A percentile compares a stretch with the other conserved stretches of the same genome.
phyloP scores from a whole-genome alignment of 2,113 vertebrate species.

The Ochotona curzoniae region DNA sequence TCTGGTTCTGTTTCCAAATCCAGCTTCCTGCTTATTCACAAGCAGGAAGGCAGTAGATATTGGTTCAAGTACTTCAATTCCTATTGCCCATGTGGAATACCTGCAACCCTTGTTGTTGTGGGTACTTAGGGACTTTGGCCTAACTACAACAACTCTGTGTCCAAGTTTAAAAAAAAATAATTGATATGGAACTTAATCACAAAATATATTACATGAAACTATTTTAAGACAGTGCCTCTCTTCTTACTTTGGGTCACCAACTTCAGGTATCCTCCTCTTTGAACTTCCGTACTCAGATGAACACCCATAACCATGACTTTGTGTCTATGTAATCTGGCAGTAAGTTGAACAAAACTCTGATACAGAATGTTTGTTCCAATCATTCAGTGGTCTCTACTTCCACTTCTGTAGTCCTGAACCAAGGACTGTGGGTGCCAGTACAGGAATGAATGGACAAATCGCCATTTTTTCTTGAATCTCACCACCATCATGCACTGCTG shows the following conservation, averaged over 20 bases:
- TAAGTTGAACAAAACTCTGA: background rate
- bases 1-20: too few species aligned
- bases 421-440: background rate
- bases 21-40: too few species aligned
- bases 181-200: background rate
- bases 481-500: background rate
- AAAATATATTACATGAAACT: background rate
- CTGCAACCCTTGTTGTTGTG: too few species aligned
- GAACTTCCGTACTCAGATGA: background rate
- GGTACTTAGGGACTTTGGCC: too few species aligned
- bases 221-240: background rate
- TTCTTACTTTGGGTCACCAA: background rate
- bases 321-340: background rate
- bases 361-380: background rate
- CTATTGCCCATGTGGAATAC: too few species aligned
- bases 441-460: background rate
- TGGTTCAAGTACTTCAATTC: too few species aligned
- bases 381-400: background rate
- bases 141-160: too few species aligned
- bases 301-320: background rate
- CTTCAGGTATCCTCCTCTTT: background rate
- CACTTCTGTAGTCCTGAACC: background rate
- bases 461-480: background rate
- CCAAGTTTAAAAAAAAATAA: background rate
- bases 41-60: too few species aligned